Conservation (phyloP, 2,113 vertebrate species). For the Epinephelus fuscoguttatus region DNA sequence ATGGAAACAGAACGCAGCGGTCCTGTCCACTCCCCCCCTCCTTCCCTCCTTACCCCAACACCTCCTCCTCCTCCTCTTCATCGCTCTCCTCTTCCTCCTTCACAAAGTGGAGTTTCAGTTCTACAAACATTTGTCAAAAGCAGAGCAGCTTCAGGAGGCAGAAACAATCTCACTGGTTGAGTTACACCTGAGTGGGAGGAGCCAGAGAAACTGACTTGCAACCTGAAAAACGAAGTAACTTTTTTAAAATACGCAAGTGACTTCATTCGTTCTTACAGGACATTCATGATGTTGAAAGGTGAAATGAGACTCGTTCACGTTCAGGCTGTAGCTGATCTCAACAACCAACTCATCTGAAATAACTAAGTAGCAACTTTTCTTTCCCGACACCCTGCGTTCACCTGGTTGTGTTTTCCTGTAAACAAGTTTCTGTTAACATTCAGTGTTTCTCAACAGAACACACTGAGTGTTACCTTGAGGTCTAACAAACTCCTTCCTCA, state of each 20-base stretch:
- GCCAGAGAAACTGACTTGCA: background rate
- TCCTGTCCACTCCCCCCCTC: slow-evolving; percentile 7
- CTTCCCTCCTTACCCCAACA: background rate
- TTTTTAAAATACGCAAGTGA: background rate
- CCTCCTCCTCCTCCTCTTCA: slow-evolving; percentile 3
- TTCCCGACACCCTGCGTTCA: too few relatives aligned
- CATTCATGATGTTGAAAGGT: slow-evolving; percentile 24
- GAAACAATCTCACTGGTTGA: slow-evolving; percentile 45
- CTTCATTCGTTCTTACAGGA: slow-evolving; percentile 15
- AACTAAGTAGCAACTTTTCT: background rate
- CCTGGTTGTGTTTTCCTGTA: background rate
- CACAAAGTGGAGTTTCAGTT: slow-evolving; percentile 39
- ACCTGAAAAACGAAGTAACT: slow-evolving; percentile 2
- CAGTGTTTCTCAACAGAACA: background rate
- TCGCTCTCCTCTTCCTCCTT: slow-evolving; percentile 1
- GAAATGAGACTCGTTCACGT: background rate
- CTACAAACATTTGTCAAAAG: slow-evolving; percentile 28
- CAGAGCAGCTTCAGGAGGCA: slow-evolving; percentile 19
- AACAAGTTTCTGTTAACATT: slow-evolving; percentile 41
- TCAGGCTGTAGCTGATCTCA: too few relatives aligned
- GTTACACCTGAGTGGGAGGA: slow-evolving; percentile 58
- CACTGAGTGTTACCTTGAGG: background rate
- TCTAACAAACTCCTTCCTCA: background rate
- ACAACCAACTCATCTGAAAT: background rate
- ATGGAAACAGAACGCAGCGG: slow-evolving; percentile 1